Evolutionary conservation across 2,797 vertebrate genomes (phyloP).

Genomic region (Danio choprae): DNA sequence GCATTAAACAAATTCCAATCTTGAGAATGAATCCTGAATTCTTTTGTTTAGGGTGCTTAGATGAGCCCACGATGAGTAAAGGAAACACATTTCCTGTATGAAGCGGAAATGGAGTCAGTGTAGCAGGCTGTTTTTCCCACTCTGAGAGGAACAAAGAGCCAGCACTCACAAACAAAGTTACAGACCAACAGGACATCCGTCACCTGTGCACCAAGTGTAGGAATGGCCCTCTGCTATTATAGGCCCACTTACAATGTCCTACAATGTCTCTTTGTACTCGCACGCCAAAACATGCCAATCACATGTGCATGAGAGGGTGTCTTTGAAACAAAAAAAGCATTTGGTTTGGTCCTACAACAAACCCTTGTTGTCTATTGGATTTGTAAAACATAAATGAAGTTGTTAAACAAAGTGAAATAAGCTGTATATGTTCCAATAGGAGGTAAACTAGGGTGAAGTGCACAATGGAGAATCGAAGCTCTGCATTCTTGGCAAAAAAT

Average conservation of each 20-base stretch:
- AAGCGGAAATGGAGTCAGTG: conserved; percentile 64
- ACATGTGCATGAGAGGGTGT: conserved; percentile 31
- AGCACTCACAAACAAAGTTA: conserved; percentile 63
- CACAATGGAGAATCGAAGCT: conserved; percentile 51
- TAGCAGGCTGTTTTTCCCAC: conserved; percentile 60
- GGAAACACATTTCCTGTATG: conserved; percentile 71
- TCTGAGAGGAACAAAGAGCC: conserved; percentile 61
- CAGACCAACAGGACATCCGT: conserved; percentile 65
- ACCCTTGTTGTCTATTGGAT: conserved; percentile 18
- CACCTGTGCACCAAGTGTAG: conserved; percentile 62
- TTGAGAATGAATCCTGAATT: conserved; percentile 64
- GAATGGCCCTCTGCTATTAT: conserved; percentile 57
- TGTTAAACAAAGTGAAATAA: conserved; percentile 34
- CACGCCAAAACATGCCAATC: conserved; percentile 63
- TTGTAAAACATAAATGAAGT: not conserved
- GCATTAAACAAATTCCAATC: conserved; percentile 66
- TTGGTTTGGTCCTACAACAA: conserved; percentile 29
- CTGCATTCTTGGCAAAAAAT: conserved; percentile 62
- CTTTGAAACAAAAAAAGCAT: conserved; percentile 45
- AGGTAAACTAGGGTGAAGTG: not conserved
- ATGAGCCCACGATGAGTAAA: conserved; percentile 67
- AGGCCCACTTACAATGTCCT: conserved; percentile 58
- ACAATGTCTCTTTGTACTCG: conserved; percentile 54
- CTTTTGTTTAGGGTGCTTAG: conserved; percentile 70
- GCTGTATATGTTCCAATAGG: not conserved